Evolutionary conservation across 2,113 vertebrate genomes (phyloP), one percentile per base, ranked within the genome.

Genomic region (Calyptomena viridis): DNA sequence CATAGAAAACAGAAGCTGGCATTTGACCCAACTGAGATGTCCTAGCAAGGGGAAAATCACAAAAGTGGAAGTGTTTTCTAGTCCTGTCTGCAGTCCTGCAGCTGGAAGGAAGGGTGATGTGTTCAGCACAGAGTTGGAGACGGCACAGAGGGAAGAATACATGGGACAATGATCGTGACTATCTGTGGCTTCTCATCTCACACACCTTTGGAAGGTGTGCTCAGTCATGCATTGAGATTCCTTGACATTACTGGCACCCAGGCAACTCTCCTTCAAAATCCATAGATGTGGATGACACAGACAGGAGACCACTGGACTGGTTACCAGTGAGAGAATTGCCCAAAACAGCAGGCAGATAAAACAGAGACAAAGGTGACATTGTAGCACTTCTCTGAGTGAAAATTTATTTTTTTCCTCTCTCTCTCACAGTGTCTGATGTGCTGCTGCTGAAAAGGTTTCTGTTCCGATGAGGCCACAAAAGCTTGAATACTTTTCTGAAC

Each of bases 161-260:
- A 6, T 0, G 0, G 37, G 40, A 33, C 1, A 5, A 44, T 25
- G 73, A 7, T 66, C 1, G 0, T 74, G 90, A 6, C 42, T 5
- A 7, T 40, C 37, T 25, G 39, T 27, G 27, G 25, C 59, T 81
- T 74, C 56, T 77, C 35, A 5, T 8, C 59, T 62, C 64, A 23
- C 17, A 39, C 4, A 5, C 23, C 40, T 49, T 3, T 9, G 33
- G 21, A 69, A 86, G 21, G 27, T n/a, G 25, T 35, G 44, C 37
- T 75, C 30, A 11, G 60, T 66, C 53, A 3, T 3, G 16, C 59
- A 11, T 5, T 23, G 40, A 68, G 28, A 18, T 4, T 63, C 21
- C 33, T 11, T 1, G 4, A 0, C 6, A 40, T 4, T 3, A 0
- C 50, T 17, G 63, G 10, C 35, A 77, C 12, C 0, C 0, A 21